Percentiles rank a stretch among this genome's conserved stretches.
Evolutionary conservation across 64 coral and sea anemone species (phyloP).

Genomic region (Porites australiensis): DNA sequence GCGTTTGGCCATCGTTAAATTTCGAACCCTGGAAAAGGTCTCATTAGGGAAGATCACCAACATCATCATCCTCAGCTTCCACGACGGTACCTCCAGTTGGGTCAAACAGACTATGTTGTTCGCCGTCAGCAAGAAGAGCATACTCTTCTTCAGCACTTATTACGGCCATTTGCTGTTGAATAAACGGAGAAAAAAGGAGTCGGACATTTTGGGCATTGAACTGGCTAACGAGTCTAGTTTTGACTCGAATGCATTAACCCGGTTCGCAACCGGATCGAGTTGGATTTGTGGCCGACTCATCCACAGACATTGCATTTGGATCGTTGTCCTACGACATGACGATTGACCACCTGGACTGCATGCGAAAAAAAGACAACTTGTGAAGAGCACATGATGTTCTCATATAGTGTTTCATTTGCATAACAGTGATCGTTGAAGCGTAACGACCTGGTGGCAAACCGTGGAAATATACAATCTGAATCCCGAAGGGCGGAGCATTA

Average conservation of each 20-base stretch:
- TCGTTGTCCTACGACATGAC: not conserved
- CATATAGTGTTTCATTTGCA: conserved; percentile 4
- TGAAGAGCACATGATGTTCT: not conserved
- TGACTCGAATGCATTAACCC: not conserved
- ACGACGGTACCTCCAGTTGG: conserved; percentile 4
- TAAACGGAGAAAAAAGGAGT: not conserved
- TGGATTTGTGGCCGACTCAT: not conserved
- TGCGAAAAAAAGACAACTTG: conserved; percentile 14
- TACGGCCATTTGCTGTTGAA: not conserved
- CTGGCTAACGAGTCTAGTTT: not conserved
- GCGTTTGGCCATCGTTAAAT: conserved; percentile 48
- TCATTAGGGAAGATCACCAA: conserved; percentile 41
- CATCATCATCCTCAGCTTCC: conserved; percentile 6
- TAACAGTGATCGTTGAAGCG: conserved; percentile 33
- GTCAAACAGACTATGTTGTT: not conserved
- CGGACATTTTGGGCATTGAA: conserved; percentile 8
- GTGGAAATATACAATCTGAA: conserved; percentile 33
- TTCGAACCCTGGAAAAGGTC: conserved; percentile 60
- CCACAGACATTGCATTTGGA: not conserved
- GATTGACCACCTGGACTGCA: not conserved
- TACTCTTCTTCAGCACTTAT: not conserved
- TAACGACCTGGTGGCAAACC: conserved; percentile 42
- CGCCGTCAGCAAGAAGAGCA: not conserved
- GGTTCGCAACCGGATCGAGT: not conserved
- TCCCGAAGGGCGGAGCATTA: conserved; percentile 48